Conservation (phyloP, 2,797 vertebrate species). For the Premnoplex brunnescens region DNA sequence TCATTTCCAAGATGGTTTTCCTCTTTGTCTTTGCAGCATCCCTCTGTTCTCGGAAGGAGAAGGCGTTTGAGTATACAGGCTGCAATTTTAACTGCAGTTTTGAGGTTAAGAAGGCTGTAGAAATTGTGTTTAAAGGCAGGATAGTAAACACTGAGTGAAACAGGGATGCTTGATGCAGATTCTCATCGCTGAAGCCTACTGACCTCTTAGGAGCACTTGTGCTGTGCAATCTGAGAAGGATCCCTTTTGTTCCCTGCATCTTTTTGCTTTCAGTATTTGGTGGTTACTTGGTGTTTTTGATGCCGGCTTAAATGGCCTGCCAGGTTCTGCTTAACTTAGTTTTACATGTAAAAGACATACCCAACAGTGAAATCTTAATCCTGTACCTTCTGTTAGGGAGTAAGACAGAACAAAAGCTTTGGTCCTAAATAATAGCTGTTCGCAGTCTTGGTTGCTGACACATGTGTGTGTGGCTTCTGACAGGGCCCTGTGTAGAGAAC, state of each 20-base stretch:
- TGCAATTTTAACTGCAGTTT: neutral
- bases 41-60: neutral
- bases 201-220: neutral
- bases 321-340: neutral
- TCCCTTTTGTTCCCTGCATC: neutral
- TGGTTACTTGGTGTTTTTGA: neutral
- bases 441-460: neutral
- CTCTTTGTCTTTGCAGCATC: neutral
- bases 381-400: neutral
- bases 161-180: neutral
- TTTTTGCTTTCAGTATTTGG: rapidly evolving
- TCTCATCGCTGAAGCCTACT: neutral
- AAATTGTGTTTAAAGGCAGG: neutral
- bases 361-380: neutral
- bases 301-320: neutral
- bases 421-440: neutral
- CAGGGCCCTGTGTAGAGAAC: neutral
- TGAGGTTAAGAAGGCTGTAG: neutral
- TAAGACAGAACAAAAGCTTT: neutral
- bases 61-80: neutral
- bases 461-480: neutral
- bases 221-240: neutral
- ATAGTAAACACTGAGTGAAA: neutral
- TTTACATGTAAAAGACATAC: neutral
- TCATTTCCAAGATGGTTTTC: neutral